A percentile compares a stretch with the other conserved stretches of the same genome.
Evolutionary conservation across 2,888 invertebrate genomes (phyloP).

Genomic region (Myathropa florea): DNA sequence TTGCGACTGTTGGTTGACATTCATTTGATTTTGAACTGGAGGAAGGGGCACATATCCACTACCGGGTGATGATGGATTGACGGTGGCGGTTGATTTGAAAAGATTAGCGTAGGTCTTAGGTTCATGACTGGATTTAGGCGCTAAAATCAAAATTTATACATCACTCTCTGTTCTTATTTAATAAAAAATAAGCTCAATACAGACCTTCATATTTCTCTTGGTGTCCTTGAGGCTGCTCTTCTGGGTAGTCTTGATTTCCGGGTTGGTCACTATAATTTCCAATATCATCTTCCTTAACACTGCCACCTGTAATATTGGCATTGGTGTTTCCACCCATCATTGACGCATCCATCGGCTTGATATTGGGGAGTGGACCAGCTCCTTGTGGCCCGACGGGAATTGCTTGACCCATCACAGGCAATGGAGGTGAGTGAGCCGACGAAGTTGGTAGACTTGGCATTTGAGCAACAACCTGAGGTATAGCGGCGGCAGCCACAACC

Average conservation of each 20-base stretch:
- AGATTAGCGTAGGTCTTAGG: conserved; percentile 94
- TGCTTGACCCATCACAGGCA: conserved; percentile 48
- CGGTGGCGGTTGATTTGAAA: conserved; percentile 83
- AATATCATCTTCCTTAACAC: conserved; percentile 53
- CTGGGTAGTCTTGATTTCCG: conserved; percentile 60
- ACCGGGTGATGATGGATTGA: conserved; percentile 74
- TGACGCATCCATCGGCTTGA: conserved; percentile 42
- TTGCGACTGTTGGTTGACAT: conserved; percentile 78
- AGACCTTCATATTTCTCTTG: conserved; percentile 79
- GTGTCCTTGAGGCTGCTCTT: conserved; percentile 68
- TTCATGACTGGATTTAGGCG: conserved; percentile 82
- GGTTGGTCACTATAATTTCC: conserved; percentile 56
- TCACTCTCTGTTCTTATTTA: neutral
- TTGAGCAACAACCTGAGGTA: conserved; percentile 57
- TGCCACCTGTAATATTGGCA: conserved; percentile 2
- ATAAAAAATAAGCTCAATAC: neutral
- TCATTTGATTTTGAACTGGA: conserved; percentile 73
- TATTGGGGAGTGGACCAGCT: conserved; percentile 23
- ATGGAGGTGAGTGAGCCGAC: conserved; percentile 56
- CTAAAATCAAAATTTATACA: conserved; percentile 45
- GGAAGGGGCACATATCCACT: conserved; percentile 76
- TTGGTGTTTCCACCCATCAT: conserved; percentile 30
- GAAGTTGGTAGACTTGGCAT: conserved; percentile 38
- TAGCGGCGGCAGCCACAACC: conserved; percentile 50
- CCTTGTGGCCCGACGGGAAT: conserved; percentile 41